These are phyloP conservation scores for Chaenodraco wilsoni DNA, from an alignment of 2,797 vertebrate genomes.

Conservation along the genomic window DNA sequence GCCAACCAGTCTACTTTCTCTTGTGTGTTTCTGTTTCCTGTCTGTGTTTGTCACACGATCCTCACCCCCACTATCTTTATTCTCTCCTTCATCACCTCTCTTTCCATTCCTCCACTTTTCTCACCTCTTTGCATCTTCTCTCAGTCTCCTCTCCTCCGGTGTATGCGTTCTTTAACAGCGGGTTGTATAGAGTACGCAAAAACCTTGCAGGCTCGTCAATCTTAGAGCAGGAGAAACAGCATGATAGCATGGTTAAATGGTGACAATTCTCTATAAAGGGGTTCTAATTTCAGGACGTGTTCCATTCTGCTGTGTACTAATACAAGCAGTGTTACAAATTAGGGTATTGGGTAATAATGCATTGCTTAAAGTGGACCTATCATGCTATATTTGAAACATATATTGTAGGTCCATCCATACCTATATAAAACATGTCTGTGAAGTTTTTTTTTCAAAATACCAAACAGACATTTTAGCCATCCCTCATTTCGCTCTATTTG, in stretches of 20 bases:
- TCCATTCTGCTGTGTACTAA: too few species aligned
- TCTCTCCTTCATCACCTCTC: constrained; percentile 24
- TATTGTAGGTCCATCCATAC: too few species aligned
- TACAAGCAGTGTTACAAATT: too few species aligned
- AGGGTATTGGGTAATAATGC: too few species aligned
- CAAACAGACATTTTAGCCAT: too few species aligned
- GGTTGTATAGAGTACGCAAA: constrained; percentile 29
- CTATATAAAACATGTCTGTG: too few species aligned
- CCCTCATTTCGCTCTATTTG: too few species aligned
- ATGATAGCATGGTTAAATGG: constrained; percentile 42
- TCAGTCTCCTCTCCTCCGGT: constrained; percentile 14
- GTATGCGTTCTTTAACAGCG: constrained; percentile 29
- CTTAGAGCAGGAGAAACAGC: constrained; percentile 27
- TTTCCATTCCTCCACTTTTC: constrained; percentile 33
- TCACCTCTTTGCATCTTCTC: constrained; percentile 28
- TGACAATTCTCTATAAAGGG: constrained; percentile 40
- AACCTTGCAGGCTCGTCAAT: constrained; percentile 48
- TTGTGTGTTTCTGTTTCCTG: constrained; percentile 30
- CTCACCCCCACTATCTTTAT: constrained; percentile 1
- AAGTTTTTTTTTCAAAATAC: too few species aligned
- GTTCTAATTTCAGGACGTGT: too few species aligned
- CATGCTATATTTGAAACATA: too few species aligned
- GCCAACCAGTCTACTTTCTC: constrained; percentile 50
- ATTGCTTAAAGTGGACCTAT: too few species aligned
- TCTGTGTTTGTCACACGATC: constrained; percentile 32